phyloP scores from a whole-genome alignment of 2,888 invertebrate genomes.

The Drosophila paranaensis region DNA sequence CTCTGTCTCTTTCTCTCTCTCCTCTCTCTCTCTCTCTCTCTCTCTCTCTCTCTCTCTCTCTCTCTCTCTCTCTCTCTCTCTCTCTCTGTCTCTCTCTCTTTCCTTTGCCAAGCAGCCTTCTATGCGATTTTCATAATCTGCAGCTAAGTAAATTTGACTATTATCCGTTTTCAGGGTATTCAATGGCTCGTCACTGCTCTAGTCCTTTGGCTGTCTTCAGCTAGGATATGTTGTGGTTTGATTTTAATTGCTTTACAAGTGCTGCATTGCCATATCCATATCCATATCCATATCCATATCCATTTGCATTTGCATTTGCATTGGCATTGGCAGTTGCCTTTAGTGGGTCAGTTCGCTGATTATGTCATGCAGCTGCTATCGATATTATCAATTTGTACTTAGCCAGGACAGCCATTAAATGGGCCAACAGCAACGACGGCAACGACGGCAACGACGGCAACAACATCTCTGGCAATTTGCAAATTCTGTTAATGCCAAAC shows the following conservation, averaged over 20 bases:
- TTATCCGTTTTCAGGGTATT: not conserved
- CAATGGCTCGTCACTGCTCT: too few relatives aligned
- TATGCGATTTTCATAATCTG: too few relatives aligned
- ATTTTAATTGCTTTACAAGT: slow-evolving; percentile 38
- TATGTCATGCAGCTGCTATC: slow-evolving; percentile 24
- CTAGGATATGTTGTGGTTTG: not conserved
- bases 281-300: too few relatives aligned
- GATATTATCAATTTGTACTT: slow-evolving; percentile 46
- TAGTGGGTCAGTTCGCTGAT: slow-evolving; percentile 23
- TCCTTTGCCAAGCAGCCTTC: not conserved
- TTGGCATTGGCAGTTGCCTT: not conserved
- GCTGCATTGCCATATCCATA: slow-evolving; percentile 3
- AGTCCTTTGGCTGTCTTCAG: not conserved
- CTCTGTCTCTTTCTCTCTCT: not conserved
- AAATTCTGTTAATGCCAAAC: slow-evolving; percentile 31
- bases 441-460: not conserved
- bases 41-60: not conserved
- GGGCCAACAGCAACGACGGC: slow-evolving; percentile 16
- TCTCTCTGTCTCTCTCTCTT: not conserved
- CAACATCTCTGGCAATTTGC: slow-evolving; percentile 24
- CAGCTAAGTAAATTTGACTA: too few relatives aligned
- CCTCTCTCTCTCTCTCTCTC: not conserved
- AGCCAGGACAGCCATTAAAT: slow-evolving; percentile 14
- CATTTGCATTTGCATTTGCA: not conserved
- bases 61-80: not conserved